A percentile compares a stretch with the other conserved stretches of the same genome.
These are phyloP conservation scores for Oncorhynchus kisutch DNA, from an alignment of 2,113 vertebrate genomes.

Conservation along the genomic window DNA sequence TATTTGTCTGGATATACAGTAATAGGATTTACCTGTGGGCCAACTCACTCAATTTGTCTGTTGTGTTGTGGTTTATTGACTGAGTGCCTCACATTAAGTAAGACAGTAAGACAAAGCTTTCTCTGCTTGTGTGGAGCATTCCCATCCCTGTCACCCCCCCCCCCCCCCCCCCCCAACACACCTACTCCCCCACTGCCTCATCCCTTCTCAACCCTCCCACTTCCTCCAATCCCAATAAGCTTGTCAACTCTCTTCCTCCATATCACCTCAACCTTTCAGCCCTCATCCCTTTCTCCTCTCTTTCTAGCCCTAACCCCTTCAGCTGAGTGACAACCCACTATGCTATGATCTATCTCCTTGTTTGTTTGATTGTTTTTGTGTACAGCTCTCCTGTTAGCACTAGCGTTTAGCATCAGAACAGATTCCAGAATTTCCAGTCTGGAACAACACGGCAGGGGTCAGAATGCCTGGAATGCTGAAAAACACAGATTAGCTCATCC, in stretches of 20 bases:
- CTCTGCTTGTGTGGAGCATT: not conserved
- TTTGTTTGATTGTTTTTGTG: slow-evolving; percentile 50
- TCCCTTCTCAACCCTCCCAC: not conserved
- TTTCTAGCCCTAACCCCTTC: slow-evolving; percentile 5
- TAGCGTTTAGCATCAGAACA: slow-evolving; percentile 25
- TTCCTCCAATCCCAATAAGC: not conserved
- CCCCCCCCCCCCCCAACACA: not conserved
- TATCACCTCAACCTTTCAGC: not conserved
- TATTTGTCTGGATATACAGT: slow-evolving; percentile 63
- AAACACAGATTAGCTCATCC: slow-evolving; percentile 73
- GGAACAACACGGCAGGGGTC: slow-evolving; percentile 57
- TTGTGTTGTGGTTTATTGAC: not conserved
- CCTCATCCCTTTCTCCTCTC: not conserved
- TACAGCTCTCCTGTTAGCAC: slow-evolving; percentile 49
- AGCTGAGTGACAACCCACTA: slow-evolving; percentile 19
- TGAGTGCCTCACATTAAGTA: not conserved
- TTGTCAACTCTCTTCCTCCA: not conserved
- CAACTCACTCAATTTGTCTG: not conserved
- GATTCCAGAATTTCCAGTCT: slow-evolving; percentile 11
- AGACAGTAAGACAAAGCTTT: not conserved
- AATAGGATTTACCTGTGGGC: not conserved
- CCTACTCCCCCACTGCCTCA: not conserved
- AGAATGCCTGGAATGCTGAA: slow-evolving; percentile 72
- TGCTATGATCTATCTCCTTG: slow-evolving; percentile 14
- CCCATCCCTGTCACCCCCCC: not conserved